Conservation (phyloP, 2,888 invertebrate genomes). For the Rotaria sp. region DNA sequence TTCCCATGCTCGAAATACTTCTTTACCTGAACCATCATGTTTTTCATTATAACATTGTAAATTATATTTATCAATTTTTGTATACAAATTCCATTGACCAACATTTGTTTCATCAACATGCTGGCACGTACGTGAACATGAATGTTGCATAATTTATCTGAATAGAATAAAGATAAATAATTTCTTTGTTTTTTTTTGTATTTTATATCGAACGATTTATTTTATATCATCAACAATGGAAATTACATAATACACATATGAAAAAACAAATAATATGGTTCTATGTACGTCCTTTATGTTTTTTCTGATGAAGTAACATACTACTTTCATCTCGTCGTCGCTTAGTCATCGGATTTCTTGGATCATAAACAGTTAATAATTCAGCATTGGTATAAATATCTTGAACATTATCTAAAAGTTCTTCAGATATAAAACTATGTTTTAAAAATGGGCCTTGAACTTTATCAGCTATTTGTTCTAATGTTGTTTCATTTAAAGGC, state of each 20-base stretch:
- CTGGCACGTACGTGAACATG: not conserved
- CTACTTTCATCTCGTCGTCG: constrained; percentile 67
- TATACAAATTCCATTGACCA: constrained; percentile 56
- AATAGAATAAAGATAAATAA: not conserved
- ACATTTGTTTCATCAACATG: constrained; percentile 5
- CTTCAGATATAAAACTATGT: constrained; percentile 40
- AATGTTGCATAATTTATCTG: constrained; percentile 13
- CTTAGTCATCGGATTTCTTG: constrained; percentile 85
- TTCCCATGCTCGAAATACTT: constrained; percentile 85
- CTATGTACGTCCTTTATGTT: constrained; percentile 1
- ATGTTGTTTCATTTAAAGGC: constrained; percentile 54
- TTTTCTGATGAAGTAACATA: constrained; percentile 31
- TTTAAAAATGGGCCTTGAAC: constrained; percentile 47
- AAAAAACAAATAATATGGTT: not conserved
- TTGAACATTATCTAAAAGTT: constrained; percentile 45
- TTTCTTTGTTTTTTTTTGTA: not conserved
- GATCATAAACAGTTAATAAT: constrained; percentile 93
- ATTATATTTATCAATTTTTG: constrained; percentile 78
- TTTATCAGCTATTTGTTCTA: constrained; percentile 49
- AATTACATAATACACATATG: not conserved
- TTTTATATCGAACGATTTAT: not conserved
- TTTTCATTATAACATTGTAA: constrained; percentile 83
- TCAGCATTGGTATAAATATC: constrained; percentile 69
- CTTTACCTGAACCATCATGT: constrained; percentile 74
- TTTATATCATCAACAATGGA: not conserved